Conservation (phyloP, 2,888 invertebrate species). For the Euplagia quadripunctaria region DNA sequence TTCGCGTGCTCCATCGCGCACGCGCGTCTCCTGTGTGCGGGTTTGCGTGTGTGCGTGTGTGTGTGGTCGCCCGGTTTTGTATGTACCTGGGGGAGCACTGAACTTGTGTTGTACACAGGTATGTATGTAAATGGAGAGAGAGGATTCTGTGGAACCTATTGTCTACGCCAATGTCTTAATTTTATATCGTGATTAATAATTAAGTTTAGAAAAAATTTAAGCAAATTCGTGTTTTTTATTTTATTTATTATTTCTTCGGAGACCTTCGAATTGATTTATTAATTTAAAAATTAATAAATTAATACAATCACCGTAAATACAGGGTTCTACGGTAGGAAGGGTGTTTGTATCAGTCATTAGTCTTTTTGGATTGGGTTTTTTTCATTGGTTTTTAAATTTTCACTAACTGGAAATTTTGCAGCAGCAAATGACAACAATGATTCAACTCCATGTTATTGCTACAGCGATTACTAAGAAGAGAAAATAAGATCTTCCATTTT, state of each 20-base stretch:
- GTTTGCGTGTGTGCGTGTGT: conserved; percentile 33
- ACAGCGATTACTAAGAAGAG: neutral
- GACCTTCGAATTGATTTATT: neutral
- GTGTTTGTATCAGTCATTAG: neutral
- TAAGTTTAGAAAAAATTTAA: neutral
- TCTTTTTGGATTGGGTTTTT: neutral
- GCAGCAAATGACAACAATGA: neutral
- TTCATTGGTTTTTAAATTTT: neutral
- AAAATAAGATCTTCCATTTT: neutral
- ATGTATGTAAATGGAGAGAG: conserved; percentile 29
- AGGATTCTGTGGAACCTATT: neutral
- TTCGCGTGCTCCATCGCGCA: conserved; percentile 71
- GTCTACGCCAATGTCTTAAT: neutral
- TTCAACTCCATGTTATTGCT: too few relatives aligned
- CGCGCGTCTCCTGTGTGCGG: conserved; percentile 53
- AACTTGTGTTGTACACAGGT: conserved; percentile 47
- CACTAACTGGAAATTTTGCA: neutral
- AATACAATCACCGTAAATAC: too few relatives aligned
- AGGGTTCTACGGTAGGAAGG: neutral
- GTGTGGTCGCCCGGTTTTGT: conserved; percentile 29
- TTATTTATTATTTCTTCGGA: too few relatives aligned
- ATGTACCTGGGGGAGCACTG: conserved; percentile 56
- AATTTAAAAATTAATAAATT: neutral
- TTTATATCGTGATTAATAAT: neutral
- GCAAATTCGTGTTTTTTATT: too few relatives aligned